A percentile compares a stretch with the other conserved stretches of the same genome.
Conservation (phyloP, 2,888 invertebrate genomes). For the Eupithecia tripunctaria region DNA sequence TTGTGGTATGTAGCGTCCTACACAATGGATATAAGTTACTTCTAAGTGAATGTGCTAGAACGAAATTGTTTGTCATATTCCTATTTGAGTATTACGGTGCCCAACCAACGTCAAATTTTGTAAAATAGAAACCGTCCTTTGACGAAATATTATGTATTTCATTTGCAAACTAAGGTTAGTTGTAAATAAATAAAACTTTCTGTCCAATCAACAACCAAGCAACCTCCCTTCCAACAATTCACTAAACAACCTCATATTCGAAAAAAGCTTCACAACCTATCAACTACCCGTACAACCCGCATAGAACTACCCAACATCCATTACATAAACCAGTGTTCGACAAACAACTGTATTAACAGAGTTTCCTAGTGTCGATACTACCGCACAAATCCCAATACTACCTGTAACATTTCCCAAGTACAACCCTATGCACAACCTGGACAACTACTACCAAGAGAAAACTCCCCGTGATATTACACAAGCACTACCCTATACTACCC, state of each 20-base stretch:
- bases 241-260: not conserved
- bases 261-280: not conserved
- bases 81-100: not conserved
- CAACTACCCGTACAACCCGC: not conserved
- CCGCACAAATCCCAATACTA: not conserved
- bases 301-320: not conserved
- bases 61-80: not conserved
- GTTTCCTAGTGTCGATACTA: not conserved
- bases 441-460: not conserved
- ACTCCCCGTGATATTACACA: not conserved
- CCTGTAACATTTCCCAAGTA: not conserved
- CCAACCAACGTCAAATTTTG: not conserved
- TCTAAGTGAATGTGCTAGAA: no score
- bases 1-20: no score
- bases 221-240: no score
- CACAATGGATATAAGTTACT: no score
- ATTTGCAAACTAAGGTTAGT: no score
- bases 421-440: not conserved
- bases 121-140: no score
- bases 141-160: not conserved
- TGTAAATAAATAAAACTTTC: no score
- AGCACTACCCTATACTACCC: not conserved
- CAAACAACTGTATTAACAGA: not conserved
- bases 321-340: not conserved
- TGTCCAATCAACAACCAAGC: no score